Conservation (phyloP, 2,113 vertebrate genomes). For the Hippopotamus amphibius region DNA sequence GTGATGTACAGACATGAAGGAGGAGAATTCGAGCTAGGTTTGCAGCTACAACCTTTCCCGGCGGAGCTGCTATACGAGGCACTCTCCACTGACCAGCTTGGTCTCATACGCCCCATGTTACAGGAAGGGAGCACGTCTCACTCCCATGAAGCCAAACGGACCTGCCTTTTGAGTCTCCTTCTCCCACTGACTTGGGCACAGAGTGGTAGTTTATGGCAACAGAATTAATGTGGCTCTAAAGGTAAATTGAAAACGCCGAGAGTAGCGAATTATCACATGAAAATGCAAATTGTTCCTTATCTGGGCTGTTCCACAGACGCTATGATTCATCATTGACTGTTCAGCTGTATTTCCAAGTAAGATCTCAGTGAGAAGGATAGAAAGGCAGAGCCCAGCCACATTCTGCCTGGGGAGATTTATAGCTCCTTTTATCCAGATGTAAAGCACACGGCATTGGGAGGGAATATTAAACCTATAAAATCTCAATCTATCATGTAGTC, state of each 20-base stretch:
- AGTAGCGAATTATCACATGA: conserved; percentile 82
- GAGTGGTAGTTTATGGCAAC: conserved; percentile 52
- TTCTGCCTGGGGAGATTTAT: conserved; percentile 85
- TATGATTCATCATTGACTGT: conserved; percentile 85
- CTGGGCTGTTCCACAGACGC: conserved; percentile 82
- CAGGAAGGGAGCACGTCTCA: background rate
- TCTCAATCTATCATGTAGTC: conserved; percentile 70
- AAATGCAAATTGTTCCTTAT: conserved; percentile 86
- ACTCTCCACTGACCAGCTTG: background rate
- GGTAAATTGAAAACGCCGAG: conserved; percentile 82
- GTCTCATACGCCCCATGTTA: background rate
- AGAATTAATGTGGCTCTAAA: conserved; percentile 83
- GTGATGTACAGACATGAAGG: background rate
- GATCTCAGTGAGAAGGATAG: conserved; percentile 74
- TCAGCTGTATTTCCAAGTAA: conserved; percentile 81
- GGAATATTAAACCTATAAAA: conserved; percentile 83
- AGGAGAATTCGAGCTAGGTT: background rate
- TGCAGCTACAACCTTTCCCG: background rate
- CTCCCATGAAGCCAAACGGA: conserved; percentile 37
- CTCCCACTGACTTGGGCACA: conserved; percentile 41
- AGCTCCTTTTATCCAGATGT: conserved; percentile 83
- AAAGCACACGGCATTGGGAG: conserved; percentile 70
- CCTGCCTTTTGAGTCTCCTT: conserved; percentile 43
- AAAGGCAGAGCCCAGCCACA: conserved; percentile 54
- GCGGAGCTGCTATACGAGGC: background rate